phyloP scores from a whole-genome alignment of 2,797 vertebrate species.

The Pangasius mekongensis region DNA sequence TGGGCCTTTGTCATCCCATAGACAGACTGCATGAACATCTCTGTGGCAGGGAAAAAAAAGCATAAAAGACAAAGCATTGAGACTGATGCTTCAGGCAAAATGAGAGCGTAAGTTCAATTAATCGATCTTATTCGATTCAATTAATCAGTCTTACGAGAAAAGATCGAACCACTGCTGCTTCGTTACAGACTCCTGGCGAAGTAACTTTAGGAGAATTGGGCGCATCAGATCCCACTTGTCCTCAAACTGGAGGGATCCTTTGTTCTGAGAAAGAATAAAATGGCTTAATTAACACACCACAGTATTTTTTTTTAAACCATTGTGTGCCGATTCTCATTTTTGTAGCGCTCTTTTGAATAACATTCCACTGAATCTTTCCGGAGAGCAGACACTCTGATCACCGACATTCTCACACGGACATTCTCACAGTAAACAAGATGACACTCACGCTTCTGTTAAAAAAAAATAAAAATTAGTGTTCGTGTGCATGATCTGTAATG shows the following conservation, averaged over 20 bases:
- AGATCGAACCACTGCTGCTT: constrained; percentile 99
- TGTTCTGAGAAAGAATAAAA: constrained; percentile 77
- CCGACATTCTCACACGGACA: constrained; percentile 2
- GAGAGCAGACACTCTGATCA: background rate
- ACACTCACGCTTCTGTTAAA: background rate
- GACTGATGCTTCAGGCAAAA: background rate
- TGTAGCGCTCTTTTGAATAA: background rate
- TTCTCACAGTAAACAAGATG: background rate
- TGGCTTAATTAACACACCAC: background rate
- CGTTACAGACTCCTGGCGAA: constrained; percentile 96
- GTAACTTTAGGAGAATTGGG: constrained; percentile 95
- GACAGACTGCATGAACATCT: constrained; percentile 96
- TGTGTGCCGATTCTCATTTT: background rate
- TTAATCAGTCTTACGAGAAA: constrained; percentile 86
- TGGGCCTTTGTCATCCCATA: constrained; percentile 99
- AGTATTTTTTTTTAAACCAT: background rate
- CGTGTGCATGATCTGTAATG: background rate
- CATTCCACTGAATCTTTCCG: background rate
- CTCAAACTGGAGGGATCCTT: constrained; percentile 99
- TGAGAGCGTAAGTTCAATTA: background rate
- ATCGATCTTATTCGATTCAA: background rate
- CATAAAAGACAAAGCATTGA: background rate
- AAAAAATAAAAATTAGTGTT: background rate
- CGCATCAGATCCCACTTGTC: constrained; percentile 99
- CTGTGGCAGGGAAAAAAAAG: constrained; percentile 65